phyloP scores from a whole-genome alignment of 2,797 vertebrate species.

The Diplodus sargus region DNA sequence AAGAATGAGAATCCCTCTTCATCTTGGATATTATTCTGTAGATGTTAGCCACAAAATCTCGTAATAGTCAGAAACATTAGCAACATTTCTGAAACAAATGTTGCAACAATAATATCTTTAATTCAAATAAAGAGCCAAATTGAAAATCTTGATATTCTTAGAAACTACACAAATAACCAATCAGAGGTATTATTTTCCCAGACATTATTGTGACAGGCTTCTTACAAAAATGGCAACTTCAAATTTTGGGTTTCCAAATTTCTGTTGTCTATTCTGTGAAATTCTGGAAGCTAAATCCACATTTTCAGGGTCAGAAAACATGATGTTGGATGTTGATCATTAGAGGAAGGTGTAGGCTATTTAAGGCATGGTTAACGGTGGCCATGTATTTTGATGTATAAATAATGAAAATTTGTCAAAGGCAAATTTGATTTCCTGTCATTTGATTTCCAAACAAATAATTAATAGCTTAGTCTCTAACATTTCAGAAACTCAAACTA shows the following conservation, averaged over 20 bases:
- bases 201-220: not conserved
- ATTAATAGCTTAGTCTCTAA: not conserved
- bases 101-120: not conserved
- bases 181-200: not conserved
- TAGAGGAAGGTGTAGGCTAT: not conserved
- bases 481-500: not conserved
- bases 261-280: not conserved
- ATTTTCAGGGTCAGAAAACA: not conserved
- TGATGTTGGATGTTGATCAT: too few relatives aligned
- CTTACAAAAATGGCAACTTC: not conserved
- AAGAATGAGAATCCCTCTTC: not conserved
- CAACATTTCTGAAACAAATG: constrained; percentile 1
- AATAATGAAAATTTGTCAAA: not conserved
- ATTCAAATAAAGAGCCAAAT: not conserved
- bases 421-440: too few relatives aligned
- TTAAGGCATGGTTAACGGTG: not conserved
- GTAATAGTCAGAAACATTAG: not conserved
- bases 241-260: not conserved
- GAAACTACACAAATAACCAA: not conserved
- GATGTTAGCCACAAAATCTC: not conserved
- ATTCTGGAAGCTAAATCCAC: not conserved
- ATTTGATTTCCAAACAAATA: not conserved
- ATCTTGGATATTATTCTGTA: not conserved
- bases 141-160: not conserved
- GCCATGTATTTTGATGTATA: not conserved